Conservation (phyloP, 2,888 invertebrate genomes). For the Hylaea fasciaria region DNA sequence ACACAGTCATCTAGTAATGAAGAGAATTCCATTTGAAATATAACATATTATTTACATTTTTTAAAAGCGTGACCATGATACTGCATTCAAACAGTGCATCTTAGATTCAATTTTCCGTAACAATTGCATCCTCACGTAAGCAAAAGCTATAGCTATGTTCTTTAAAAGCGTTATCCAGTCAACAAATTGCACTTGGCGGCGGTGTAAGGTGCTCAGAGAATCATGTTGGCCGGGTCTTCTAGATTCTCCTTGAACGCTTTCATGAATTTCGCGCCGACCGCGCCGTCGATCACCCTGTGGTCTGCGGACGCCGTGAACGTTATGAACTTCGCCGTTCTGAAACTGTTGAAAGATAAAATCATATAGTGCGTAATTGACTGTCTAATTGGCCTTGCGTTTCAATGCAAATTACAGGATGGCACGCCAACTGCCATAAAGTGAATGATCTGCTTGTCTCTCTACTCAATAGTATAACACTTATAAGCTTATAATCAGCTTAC, state of each 20-base stretch:
- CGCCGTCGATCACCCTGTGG: slow-evolving; percentile 99
- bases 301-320: slow-evolving; percentile 98
- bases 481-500: no score
- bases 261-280: slow-evolving; percentile 98
- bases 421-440: no score
- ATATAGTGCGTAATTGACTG: background rate
- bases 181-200: slow-evolving; percentile 46
- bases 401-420: no score
- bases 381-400: no score
- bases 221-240: slow-evolving; percentile 97
- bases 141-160: background rate
- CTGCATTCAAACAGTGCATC: background rate
- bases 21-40: no score
- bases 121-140: background rate
- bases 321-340: slow-evolving; percentile 90
- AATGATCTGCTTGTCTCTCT: no score
- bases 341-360: slow-evolving; percentile 78
- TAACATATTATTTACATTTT: no score
- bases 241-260: slow-evolving; percentile 93
- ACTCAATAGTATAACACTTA: no score
- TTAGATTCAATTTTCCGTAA: background rate
- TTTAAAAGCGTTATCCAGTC: slow-evolving; percentile 42
- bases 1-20: no score
- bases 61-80: background rate
- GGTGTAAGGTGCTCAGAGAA: slow-evolving; percentile 87